Conservation (phyloP, 2,113 vertebrate species). For the Tenrec ecaudatus region DNA sequence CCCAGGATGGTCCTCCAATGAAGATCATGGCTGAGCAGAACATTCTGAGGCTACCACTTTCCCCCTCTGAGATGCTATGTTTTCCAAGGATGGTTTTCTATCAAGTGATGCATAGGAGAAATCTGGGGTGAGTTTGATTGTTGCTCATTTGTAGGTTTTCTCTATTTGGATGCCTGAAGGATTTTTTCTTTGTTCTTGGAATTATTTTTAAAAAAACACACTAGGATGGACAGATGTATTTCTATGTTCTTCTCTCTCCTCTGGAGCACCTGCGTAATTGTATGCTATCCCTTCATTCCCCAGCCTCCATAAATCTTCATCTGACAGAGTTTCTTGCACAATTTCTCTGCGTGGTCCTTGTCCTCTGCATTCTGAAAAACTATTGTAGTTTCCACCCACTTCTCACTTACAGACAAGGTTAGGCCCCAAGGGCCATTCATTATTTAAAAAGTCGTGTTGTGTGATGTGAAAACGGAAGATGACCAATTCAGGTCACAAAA, state of each 20-base stretch:
- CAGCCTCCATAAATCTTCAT: neutral
- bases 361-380: conserved; percentile 15
- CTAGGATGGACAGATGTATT: neutral
- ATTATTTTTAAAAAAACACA: conserved; percentile 21
- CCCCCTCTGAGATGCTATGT: neutral
- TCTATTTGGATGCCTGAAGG: neutral
- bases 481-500: too few species aligned
- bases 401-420: neutral
- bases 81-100: neutral
- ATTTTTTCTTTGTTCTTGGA: conserved; percentile 31
- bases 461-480: too few species aligned
- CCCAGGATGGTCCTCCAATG: neutral
- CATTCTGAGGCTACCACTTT: neutral
- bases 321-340: conserved; percentile 7
- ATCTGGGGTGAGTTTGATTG: neutral
- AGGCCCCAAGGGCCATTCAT: too few species aligned
- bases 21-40: conserved; percentile 1
- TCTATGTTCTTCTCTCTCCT: conserved; percentile 9
- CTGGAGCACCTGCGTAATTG: neutral
- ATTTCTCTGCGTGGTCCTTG: conserved; percentile 25
- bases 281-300: neutral
- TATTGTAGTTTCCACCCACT: neutral
- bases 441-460: too few species aligned
- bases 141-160: conserved; percentile 31
- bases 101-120: neutral